phyloP scores from a whole-genome alignment of 2,797 vertebrate species.

The Sorex maritimensis region DNA sequence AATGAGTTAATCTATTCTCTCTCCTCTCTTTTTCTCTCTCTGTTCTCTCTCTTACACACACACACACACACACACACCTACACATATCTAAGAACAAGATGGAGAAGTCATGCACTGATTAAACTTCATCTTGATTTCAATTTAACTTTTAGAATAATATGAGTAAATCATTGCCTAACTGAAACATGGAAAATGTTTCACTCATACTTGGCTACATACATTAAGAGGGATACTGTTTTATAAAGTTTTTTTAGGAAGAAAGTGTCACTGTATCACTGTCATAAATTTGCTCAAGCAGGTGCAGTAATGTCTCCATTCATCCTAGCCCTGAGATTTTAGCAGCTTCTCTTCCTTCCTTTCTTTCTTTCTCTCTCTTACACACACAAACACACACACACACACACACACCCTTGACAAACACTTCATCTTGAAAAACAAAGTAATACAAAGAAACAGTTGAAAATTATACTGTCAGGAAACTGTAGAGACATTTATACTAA shows the following conservation, averaged over 20 bases:
- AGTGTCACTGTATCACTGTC: too few relatives aligned
- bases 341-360: too few relatives aligned
- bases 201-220: conserved; percentile 58
- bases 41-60: too few relatives aligned
- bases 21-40: neutral
- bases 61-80: too few relatives aligned
- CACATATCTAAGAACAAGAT: neutral
- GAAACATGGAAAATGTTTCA: conserved; percentile 47
- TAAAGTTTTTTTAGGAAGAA: conserved; percentile 56
- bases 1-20: neutral
- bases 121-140: conserved; percentile 38
- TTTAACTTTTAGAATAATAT: neutral
- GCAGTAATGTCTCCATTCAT: too few relatives aligned
- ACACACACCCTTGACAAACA: too few relatives aligned
- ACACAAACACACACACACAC: too few relatives aligned
- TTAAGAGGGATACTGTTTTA: conserved; percentile 54
- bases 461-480: conserved; percentile 60
- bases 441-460: conserved; percentile 38
- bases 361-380: too few relatives aligned
- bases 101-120: conserved; percentile 32
- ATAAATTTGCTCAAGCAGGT: too few relatives aligned
- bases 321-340: too few relatives aligned
- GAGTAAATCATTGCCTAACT: conserved; percentile 28
- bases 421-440: neutral
- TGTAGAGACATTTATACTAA: conserved; percentile 62